Conservation (phyloP, 2,888 invertebrate genomes). For the Liodrosophila aerea region DNA sequence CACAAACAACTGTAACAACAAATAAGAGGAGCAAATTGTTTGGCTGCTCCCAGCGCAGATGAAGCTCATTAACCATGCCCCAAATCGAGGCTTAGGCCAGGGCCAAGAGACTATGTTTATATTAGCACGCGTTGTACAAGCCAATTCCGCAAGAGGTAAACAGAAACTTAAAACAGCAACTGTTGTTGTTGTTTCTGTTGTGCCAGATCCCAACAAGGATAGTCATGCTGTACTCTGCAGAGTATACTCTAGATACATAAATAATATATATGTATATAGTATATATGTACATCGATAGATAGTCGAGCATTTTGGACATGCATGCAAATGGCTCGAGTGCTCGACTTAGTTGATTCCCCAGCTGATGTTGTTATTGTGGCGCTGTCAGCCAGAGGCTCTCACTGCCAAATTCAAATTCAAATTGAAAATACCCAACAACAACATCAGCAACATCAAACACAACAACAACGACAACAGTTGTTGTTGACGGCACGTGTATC, state of each 20-base stretch:
- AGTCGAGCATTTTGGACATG: constrained; percentile 20
- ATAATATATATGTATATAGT: constrained; percentile 2
- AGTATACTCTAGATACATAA: background rate
- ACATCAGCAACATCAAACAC: constrained; percentile 14
- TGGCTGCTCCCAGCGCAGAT: constrained; percentile 16
- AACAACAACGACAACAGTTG: constrained; percentile 7
- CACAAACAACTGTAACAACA: constrained; percentile 4
- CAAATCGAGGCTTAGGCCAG: constrained; percentile 28
- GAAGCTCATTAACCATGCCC: constrained; percentile 52
- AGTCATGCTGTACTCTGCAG: too few relatives aligned
- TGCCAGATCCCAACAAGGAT: background rate
- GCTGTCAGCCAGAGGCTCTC: constrained; percentile 33
- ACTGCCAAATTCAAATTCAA: constrained; percentile 48
- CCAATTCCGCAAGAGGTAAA: constrained; percentile 51
- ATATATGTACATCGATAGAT: constrained; percentile 4
- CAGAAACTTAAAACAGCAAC: constrained; percentile 26
- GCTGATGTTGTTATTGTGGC: constrained; percentile 27
- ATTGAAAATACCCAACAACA: constrained; percentile 43
- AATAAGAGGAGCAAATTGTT: constrained; percentile 11
- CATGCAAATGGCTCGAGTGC: constrained; percentile 31
- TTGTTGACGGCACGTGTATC: constrained; percentile 72
- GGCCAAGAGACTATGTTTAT: constrained; percentile 30
- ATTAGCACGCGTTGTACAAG: too few relatives aligned
- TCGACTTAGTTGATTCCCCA: constrained; percentile 8
- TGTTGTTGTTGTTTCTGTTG: background rate